Conservation (phyloP, 2,797 vertebrate species). For the Bufotes viridis region DNA sequence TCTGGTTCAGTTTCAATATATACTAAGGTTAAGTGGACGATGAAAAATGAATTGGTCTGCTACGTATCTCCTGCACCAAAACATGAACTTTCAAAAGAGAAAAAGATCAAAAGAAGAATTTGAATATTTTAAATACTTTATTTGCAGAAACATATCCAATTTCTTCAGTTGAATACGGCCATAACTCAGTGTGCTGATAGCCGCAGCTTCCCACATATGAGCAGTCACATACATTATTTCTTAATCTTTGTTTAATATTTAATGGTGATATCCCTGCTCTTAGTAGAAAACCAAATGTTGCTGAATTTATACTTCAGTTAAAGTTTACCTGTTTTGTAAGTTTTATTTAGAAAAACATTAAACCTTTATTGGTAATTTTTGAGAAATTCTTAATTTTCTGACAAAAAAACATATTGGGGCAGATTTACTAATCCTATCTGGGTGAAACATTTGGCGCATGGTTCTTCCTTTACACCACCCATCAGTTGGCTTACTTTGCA, state of each 20-base stretch:
- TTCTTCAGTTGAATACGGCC: background rate
- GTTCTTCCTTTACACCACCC: no score
- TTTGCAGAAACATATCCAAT: conserved; percentile 22
- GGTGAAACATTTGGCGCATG: no score
- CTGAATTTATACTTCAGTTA: background rate
- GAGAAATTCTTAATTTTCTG: conserved; percentile 2
- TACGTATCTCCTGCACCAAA: background rate
- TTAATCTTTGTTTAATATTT: conserved; percentile 24
- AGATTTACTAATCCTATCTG: no score
- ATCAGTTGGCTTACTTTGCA: no score
- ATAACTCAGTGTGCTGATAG: conserved; percentile 22
- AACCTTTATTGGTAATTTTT: background rate
- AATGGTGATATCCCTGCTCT: conserved; percentile 5
- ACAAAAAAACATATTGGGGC: background rate
- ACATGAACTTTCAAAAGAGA: background rate
- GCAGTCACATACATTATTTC: conserved; percentile 23
- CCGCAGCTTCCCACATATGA: conserved; percentile 21
- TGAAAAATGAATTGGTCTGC: background rate
- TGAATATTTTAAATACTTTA: conserved; percentile 20
- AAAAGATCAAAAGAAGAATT: conserved; percentile 24
- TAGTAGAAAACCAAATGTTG: background rate
- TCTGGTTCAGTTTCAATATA: background rate
- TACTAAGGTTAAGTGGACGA: background rate
- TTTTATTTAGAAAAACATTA: background rate
- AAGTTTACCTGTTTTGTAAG: background rate